Evolutionary conservation across 1,140 invertebrate genomes (phyloP), one percentile per base, ranked within the genome.

Genomic region (Trichoplusia ni): DNA sequence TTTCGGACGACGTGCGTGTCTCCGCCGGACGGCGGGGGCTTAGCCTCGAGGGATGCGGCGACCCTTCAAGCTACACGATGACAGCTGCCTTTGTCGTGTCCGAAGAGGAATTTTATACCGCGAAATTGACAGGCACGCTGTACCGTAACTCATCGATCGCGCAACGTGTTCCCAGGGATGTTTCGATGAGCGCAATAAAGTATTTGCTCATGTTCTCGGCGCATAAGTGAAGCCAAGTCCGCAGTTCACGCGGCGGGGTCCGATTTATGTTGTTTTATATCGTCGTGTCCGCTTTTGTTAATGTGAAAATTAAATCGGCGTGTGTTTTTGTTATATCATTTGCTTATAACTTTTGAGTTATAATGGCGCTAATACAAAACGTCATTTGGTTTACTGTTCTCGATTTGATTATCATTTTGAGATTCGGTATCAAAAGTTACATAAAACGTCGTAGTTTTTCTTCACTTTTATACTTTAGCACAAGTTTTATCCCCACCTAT

Each of bases 221-320:
- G 69, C 65, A 65, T 70, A 59, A 67, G 72, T 69, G 64, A 61
- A 58, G 64, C 46, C 63, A 42, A 60, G 56, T 67, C 49, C 49
- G 42, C 29, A 44, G 62, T 62, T 68, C 72, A 69, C 76, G 64
- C 82, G 72, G 73, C 81, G 82, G 78, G 82, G 60, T 73, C 64
- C 82, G 69, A 86, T 86, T 86, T 89, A 88, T 86, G 75, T 77
- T 67, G 71, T 80, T 82, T 81, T 82, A 82, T 87, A 85, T 78
- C 70, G 70, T 71, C 81, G 77, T 86, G 86, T 87, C 78, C 75
- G 78, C 80, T 86, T 87, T 85, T 81, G 84, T 89, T 89, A 86
- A 89, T 86, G 83, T 76, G 73, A 82, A 85, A 82, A 82, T 80
- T 86, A 86, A 87, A 84, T 82, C 81, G 79, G 71, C 37, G 49